Conservation (phyloP, 1,140 invertebrate genomes). For the Nylanderia fulva region DNA sequence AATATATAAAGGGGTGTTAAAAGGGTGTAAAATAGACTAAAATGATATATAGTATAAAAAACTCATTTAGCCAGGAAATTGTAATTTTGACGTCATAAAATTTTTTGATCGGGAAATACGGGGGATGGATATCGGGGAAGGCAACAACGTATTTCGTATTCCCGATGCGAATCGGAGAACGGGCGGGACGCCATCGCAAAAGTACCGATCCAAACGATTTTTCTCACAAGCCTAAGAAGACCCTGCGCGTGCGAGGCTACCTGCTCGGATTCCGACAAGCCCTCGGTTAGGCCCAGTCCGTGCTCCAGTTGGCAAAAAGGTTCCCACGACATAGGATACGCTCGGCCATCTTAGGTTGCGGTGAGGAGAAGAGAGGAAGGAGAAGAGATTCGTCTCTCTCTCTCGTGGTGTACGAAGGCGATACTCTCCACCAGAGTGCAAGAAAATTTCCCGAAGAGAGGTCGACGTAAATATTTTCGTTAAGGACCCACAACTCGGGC, state of each 20-base stretch:
- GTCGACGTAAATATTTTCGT: slow-evolving; percentile 30
- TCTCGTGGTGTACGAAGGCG: slow-evolving; percentile 55
- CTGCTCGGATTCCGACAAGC: slow-evolving; percentile 77
- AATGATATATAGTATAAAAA: not conserved
- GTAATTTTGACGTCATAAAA: slow-evolving; percentile 13
- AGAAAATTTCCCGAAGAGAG: slow-evolving; percentile 11
- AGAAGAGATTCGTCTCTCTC: slow-evolving; percentile 63
- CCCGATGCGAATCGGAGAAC: slow-evolving; percentile 64
- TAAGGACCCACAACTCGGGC: slow-evolving; percentile 15
- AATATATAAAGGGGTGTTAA: too few species aligned
- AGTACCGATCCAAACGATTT: slow-evolving; percentile 76
- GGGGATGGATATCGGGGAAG: too few species aligned
- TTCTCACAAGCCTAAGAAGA: slow-evolving; percentile 80
- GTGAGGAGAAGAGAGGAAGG: slow-evolving; percentile 38
- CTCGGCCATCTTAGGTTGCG: slow-evolving; percentile 71
- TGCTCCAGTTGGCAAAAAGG: slow-evolving; percentile 84
- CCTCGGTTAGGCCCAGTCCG: slow-evolving; percentile 65
- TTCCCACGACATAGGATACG: slow-evolving; percentile 82
- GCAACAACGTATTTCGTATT: too few species aligned
- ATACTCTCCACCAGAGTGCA: slow-evolving; percentile 49
- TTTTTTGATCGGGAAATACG: slow-evolving; percentile 23
- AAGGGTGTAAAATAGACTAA: not conserved
- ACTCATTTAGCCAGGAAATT: not conserved
- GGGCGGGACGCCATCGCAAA: slow-evolving; percentile 71
- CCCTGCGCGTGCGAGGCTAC: slow-evolving; percentile 79